A percentile compares a stretch with the other conserved stretches of the same genome.
phyloP scores from a whole-genome alignment of 2,888 invertebrate species.

The Oxyscelio sp. region DNA sequence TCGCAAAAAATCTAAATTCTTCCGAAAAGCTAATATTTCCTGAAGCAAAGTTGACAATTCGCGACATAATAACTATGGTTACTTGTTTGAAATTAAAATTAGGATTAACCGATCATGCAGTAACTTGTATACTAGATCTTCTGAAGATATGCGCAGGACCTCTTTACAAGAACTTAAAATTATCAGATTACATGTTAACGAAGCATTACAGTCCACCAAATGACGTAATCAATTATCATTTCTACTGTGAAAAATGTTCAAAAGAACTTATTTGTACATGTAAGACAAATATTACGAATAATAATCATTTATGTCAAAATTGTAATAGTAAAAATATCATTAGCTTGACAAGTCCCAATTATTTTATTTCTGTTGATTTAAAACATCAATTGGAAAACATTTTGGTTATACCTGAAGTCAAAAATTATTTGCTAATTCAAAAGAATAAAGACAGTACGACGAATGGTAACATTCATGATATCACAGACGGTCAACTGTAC shows the following conservation, averaged over 20 bases:
- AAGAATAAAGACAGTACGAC: not conserved
- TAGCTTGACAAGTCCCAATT: not conserved
- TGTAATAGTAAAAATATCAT: not conserved
- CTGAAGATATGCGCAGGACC: constrained; percentile 50
- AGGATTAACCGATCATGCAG: constrained; percentile 13
- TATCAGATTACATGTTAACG: constrained; percentile 16
- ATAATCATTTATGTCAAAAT: not conserved
- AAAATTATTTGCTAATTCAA: no score
- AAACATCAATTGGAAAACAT: not conserved
- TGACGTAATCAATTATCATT: constrained; percentile 22
- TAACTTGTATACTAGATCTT: constrained; percentile 16
- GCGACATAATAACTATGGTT: constrained; percentile 28
- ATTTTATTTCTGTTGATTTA: not conserved
- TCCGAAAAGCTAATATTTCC: no score
- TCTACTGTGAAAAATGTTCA: constrained; percentile 24
- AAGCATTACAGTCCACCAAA: constrained; percentile 10
- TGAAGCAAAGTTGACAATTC: constrained; percentile 19
- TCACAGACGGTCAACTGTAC: constrained; percentile 18
- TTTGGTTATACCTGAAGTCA: not conserved
- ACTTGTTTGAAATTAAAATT: constrained; percentile 28
- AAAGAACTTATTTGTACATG: not conserved
- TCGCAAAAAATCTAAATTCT: no score
- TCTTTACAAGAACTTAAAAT: constrained; percentile 25
- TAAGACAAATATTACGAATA: not conserved
- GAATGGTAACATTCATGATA: not conserved